Evolutionary conservation across 2,113 vertebrate species (phyloP).

Genomic region (Silurus glanis): DNA sequence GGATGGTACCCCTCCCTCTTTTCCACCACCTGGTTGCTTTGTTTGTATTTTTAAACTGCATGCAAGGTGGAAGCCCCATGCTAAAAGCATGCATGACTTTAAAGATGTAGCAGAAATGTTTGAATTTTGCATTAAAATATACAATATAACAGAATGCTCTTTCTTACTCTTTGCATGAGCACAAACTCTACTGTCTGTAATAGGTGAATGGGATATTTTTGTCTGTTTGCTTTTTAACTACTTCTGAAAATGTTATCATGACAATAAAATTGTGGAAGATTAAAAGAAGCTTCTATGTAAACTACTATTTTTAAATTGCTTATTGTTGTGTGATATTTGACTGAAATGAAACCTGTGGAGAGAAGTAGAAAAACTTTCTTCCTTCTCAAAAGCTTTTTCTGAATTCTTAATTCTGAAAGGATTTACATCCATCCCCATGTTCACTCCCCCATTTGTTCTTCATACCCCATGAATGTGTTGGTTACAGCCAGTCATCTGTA

Average conservation of each 20-base stretch:
- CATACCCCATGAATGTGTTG: background rate
- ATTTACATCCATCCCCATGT: conserved; percentile 2
- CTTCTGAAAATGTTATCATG: background rate
- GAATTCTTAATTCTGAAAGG: conserved; percentile 1
- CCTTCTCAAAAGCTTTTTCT: background rate
- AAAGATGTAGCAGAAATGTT: conserved; percentile 10
- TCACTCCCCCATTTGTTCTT: background rate
- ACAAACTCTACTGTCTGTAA: background rate
- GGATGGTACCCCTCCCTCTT: conserved; percentile 43
- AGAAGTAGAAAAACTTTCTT: conserved; percentile 14
- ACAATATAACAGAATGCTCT: background rate
- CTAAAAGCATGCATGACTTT: background rate
- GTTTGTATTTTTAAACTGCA: conserved; percentile 24
- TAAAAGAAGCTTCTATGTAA: background rate
- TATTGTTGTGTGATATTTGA: background rate
- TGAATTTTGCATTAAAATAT: background rate
- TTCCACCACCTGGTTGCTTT: conserved; percentile 53
- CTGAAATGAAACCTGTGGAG: background rate
- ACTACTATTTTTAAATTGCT: background rate
- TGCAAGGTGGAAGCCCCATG: conserved; percentile 10
- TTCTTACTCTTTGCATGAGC: background rate
- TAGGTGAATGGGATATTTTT: no score
- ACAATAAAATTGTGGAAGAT: background rate
- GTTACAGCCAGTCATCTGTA: conserved; percentile 51
- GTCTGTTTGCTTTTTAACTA: background rate